phyloP scores from a whole-genome alignment of 2,797 vertebrate species.

The Labroides dimidiatus region DNA sequence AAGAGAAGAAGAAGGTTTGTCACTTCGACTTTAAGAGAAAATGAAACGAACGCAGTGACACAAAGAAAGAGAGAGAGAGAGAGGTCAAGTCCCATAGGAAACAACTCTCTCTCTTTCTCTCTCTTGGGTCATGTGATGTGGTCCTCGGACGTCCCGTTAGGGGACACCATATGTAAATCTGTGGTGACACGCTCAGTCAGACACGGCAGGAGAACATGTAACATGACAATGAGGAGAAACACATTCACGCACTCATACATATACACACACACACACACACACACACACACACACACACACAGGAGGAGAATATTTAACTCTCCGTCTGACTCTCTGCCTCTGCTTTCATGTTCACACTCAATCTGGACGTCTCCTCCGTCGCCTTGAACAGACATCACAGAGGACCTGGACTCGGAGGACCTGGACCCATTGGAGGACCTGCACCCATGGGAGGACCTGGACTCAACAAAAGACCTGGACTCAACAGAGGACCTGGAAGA shows the following conservation, averaged over 20 bases:
- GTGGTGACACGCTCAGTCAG: not conserved
- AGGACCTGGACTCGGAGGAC: slow-evolving; percentile 32
- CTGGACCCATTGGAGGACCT: too few species aligned
- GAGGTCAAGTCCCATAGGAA: too few species aligned
- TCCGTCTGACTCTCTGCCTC: too few species aligned
- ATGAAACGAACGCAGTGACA: slow-evolving; percentile 21
- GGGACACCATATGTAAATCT: slow-evolving; percentile 29
- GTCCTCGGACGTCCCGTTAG: slow-evolving; percentile 20
- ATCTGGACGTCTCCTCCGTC: slow-evolving; percentile 3
- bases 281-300: too few species aligned
- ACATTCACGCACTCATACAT: too few species aligned
- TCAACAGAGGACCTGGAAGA: slow-evolving; percentile 21
- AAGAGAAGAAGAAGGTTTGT: not conserved
- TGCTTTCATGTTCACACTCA: too few species aligned
- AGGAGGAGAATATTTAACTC: too few species aligned
- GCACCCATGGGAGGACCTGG: not conserved
- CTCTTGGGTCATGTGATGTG: slow-evolving; percentile 24
- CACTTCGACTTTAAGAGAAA: slow-evolving; percentile 7
- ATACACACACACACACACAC: too few species aligned
- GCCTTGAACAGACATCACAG: slow-evolving; percentile 60
- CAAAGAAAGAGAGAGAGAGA: not conserved
- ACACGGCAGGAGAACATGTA: not conserved
- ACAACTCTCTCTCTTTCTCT: too few species aligned
- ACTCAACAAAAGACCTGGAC: slow-evolving; percentile 32
- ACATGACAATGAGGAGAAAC: not conserved